Conservation (phyloP, 2,888 invertebrate species). For the Actias luna region DNA sequence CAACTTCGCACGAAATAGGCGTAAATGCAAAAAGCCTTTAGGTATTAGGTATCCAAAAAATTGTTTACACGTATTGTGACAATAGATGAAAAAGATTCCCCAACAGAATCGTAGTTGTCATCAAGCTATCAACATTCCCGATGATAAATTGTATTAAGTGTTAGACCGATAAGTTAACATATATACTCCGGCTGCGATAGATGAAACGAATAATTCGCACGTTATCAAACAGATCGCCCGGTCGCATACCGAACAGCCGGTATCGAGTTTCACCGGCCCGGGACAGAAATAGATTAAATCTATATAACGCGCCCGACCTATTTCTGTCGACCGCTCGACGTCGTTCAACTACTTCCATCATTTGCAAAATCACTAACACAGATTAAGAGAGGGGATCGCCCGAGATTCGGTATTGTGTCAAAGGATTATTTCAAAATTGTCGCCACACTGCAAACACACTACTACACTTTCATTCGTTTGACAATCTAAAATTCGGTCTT, state of each 20-base stretch:
- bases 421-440: no score
- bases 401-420: background rate
- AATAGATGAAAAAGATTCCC: no score
- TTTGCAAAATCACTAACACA: background rate
- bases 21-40: no score
- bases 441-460: no score
- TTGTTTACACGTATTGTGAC: no score
- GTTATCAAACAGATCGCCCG: background rate
- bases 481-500: no score
- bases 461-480: no score
- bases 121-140: no score
- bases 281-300: background rate
- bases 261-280: constrained; percentile 3
- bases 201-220: background rate
- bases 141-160: no score
- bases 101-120: no score
- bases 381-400: background rate
- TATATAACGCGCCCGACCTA: constrained; percentile 4
- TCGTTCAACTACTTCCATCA: background rate
- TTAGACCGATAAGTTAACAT: background rate
- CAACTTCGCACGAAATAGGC: no score
- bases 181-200: background rate
- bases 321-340: background rate
- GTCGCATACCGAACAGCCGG: constrained; percentile 4
- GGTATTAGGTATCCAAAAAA: no score